Evolutionary conservation across 2,888 invertebrate genomes (phyloP), one percentile per base, ranked within the genome.

Genomic region (Sarcophaga rosellei): DNA sequence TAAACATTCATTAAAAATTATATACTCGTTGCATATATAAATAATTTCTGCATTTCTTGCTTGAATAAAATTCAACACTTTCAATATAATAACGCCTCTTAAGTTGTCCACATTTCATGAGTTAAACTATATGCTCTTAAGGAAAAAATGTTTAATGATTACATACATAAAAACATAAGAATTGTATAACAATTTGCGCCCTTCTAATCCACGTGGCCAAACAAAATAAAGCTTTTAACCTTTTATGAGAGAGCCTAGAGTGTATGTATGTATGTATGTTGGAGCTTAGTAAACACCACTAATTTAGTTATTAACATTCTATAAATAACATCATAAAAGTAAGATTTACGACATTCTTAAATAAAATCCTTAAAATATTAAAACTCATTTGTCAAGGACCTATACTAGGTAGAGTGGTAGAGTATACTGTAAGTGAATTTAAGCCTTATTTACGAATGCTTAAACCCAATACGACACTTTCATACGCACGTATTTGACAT

Each of bases 291-390:
- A 81, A 77, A 15, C 57, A 69, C 79, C 57, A 69, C 79, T 80
- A 80, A 77, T 80, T 76, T 76, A 53, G 75, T 85, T 79, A 73
- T 80, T 80, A 86, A 61, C 47, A 70, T 80, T 80, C 47, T 68
- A 77, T 77, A 59, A 68, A 76, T 62, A 59, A 86, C 47, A 81
- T 72, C 81, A 62, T 79, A 75, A 75, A 82, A 70, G 35, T 45
- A 44, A 69, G 73, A 81, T 77, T 83, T 83, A 83, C 12, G 61
- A 66, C 35, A 21, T 68, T 15, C 35, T 44, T 62, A 66, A 65
- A 63, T 35, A 17, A 68, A 68, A 77, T 81, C 68, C 47, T 44
- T n/a, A 45, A 73, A 63, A 69, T 65, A 73, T 77, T 12, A 45
- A 65, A 73, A 85, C 25, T 70, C 23, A 74, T 77, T 78, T 78